Evolutionary conservation across 2,113 vertebrate genomes (phyloP).

Genomic region (Rhea americana): DNA sequence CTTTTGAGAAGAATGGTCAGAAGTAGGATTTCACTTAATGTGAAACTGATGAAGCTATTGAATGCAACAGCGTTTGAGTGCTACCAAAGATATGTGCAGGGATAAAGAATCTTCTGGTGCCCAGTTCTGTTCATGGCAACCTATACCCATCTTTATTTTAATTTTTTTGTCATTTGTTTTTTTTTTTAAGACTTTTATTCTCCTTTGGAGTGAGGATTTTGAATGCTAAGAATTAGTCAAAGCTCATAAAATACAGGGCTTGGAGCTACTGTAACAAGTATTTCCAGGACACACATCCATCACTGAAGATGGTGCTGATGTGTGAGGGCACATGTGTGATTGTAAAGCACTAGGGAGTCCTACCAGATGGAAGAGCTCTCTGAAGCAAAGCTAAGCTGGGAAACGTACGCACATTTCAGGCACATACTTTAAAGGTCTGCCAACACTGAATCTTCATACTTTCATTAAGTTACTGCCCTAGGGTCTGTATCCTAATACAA

Average conservation of each 20-base stretch:
- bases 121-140: not conserved
- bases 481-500: not conserved
- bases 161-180: not conserved
- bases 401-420: constrained; percentile 15
- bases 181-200: not conserved
- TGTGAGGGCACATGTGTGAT: not conserved
- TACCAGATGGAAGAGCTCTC: not conserved
- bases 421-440: not conserved
- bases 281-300: constrained; percentile 14
- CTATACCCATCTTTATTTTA: not conserved
- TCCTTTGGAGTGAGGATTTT: constrained; percentile 19
- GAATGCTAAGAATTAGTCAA: constrained; percentile 19
- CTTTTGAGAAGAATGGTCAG: not conserved
- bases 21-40: not conserved
- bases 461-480: constrained; percentile 40
- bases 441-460: not conserved
- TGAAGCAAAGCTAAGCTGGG: not conserved
- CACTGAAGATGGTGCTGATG: not conserved
- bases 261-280: not conserved
- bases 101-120: constrained; percentile 18
- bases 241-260: constrained; percentile 16
- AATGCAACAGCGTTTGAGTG: not conserved
- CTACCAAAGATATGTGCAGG: not conserved
- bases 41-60: not conserved
- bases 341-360: not conserved